Evolutionary conservation across 2,113 vertebrate species (phyloP).

Genomic region (Cryptotis parvus): DNA sequence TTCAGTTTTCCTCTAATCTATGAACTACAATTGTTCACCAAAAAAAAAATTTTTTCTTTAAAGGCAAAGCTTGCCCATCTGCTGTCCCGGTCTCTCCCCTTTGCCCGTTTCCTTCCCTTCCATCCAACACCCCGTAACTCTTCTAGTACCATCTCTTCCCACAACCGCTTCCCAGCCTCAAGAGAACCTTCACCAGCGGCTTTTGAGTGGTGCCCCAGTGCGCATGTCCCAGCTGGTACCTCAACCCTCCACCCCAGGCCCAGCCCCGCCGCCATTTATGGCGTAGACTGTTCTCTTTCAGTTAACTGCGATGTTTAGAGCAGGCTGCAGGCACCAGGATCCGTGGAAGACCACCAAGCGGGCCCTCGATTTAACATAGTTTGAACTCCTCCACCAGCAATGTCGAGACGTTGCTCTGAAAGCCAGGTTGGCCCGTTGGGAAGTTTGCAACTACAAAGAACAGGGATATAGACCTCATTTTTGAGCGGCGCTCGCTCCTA

Average conservation of each 20-base stretch:
- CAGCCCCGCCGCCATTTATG: not conserved
- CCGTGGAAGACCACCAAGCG: not conserved
- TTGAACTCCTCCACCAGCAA: not conserved
- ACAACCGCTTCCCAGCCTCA: fast-evolving
- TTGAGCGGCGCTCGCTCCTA: not conserved
- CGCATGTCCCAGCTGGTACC: not conserved
- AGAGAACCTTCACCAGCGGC: fast-evolving
- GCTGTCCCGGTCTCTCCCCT: not conserved
- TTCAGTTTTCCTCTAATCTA: too few species aligned
- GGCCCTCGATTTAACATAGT: not conserved
- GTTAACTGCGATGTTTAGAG: not conserved
- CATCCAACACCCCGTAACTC: not conserved
- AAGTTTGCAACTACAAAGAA: fast-evolving
- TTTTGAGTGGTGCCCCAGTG: fast-evolving
- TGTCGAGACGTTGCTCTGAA: not conserved
- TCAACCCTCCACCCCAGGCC: not conserved
- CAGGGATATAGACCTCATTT: not conserved
- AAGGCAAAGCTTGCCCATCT: too few species aligned
- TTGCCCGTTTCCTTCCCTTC: not conserved
- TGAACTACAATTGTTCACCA: too few species aligned
- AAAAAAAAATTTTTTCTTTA: too few species aligned
- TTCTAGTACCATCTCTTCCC: not conserved
- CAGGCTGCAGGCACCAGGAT: fast-evolving
- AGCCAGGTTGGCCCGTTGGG: not conserved
- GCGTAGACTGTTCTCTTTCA: not conserved